Evolutionary conservation across 2,888 invertebrate species (phyloP).

Genomic region (Hetaerina titia): DNA sequence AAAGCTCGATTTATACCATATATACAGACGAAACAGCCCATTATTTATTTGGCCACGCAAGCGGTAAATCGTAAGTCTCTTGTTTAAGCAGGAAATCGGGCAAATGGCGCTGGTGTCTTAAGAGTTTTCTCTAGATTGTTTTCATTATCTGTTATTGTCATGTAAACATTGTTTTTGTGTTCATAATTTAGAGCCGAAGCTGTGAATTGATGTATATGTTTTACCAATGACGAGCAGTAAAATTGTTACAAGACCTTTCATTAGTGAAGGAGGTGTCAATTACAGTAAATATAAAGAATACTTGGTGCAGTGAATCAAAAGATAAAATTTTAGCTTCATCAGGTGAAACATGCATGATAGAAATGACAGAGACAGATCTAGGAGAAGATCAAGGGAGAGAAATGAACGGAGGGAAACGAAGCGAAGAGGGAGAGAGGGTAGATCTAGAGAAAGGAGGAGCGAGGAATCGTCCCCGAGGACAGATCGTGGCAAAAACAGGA

Average conservation of each 20-base stretch:
- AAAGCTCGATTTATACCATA: background rate
- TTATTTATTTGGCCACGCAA: no score
- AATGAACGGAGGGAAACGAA: background rate
- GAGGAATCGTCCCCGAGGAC: background rate
- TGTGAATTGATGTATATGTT: background rate
- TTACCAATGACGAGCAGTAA: background rate
- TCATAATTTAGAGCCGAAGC: no score
- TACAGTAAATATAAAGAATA: background rate
- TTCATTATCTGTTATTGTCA: no score
- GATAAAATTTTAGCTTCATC: background rate
- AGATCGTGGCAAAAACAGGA: slow-evolving; percentile 8
- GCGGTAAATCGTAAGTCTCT: no score
- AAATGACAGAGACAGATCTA: background rate
- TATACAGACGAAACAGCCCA: no score
- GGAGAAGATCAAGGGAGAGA: slow-evolving; percentile 40
- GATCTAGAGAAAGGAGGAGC: background rate
- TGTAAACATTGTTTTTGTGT: no score
- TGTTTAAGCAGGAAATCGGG: background rate
- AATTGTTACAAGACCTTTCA: background rate
- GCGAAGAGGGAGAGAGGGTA: background rate
- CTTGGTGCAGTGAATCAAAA: background rate
- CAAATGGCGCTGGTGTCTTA: background rate
- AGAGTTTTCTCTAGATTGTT: no score
- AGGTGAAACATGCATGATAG: background rate
- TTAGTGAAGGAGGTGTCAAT: background rate